phyloP scores from a whole-genome alignment of 23 tunicate species.

The Styela clava region DNA sequence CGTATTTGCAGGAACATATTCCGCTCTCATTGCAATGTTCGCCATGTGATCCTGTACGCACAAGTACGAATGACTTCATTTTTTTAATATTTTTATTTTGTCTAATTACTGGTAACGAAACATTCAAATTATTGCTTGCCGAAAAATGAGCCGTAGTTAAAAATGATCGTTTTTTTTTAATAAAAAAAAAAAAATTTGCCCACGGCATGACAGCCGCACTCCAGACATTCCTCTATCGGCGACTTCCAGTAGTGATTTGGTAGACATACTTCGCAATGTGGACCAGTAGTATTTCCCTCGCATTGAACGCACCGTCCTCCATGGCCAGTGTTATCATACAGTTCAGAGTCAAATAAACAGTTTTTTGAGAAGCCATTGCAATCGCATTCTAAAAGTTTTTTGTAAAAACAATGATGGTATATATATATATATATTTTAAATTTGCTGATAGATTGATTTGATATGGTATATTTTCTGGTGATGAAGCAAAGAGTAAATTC shows the following conservation, averaged over 20 bases:
- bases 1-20: conserved; percentile 70
- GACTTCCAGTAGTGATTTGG: conserved; percentile 65
- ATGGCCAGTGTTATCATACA: conserved; percentile 62
- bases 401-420: too few species aligned
- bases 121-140: too few species aligned
- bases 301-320: conserved; percentile 91
- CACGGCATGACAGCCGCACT: conserved; percentile 53
- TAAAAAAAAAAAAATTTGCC: too few species aligned
- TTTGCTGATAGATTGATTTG: too few species aligned
- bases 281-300: conserved; percentile 74
- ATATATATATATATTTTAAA: too few species aligned
- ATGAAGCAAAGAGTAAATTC: too few species aligned
- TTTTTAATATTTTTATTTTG: too few species aligned
- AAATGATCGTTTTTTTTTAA: too few species aligned
- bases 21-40: conserved; percentile 74
- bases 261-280: conserved; percentile 59
- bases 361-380: conserved; percentile 84
- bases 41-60: conserved; percentile 57
- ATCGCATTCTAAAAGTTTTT: conserved; percentile 81
- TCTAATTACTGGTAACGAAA: too few species aligned
- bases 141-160: too few species aligned
- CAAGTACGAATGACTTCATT: too few species aligned
- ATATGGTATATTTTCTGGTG: too few species aligned
- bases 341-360: conserved; percentile 61
- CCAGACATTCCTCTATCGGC: conserved; percentile 30